Evolutionary conservation across 2,113 vertebrate genomes (phyloP).

Genomic region (Leptodactylus fuscus): DNA sequence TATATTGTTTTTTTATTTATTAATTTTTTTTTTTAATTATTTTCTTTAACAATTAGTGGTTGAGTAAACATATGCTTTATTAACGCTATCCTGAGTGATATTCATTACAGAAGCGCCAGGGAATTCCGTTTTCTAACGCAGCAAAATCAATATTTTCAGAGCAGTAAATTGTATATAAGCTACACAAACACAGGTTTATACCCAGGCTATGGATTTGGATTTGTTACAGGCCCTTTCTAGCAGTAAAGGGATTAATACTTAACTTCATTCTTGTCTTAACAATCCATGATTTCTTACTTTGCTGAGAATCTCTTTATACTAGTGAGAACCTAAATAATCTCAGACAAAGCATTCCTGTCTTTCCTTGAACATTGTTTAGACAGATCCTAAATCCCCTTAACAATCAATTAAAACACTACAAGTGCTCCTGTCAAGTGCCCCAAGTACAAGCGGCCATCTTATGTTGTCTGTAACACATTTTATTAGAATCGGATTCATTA

Average conservation of each 20-base stretch:
- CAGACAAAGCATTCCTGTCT: constrained; percentile 39
- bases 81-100: neutral
- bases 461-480: neutral
- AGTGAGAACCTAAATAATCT: constrained; percentile 37
- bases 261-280: constrained; percentile 46
- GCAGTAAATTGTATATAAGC: constrained; percentile 38
- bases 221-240: constrained; percentile 17
- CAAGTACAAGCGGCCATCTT: neutral
- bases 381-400: constrained; percentile 35
- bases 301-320: constrained; percentile 28
- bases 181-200: constrained; percentile 34
- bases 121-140: neutral
- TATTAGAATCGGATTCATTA: neutral
- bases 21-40: neutral
- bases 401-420: constrained; percentile 46
- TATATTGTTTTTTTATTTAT: neutral
- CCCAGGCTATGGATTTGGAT: constrained; percentile 23
- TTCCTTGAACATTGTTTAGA: constrained; percentile 44
- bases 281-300: constrained; percentile 49
- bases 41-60: neutral
- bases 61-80: neutral
- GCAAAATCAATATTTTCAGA: constrained; percentile 9
- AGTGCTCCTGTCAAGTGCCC: constrained; percentile 13
- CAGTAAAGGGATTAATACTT: constrained; percentile 46
- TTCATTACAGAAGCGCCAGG: neutral